These are phyloP conservation scores for Catocala nupta DNA, from an alignment of 2,888 invertebrate genomes.

Conservation along the genomic window DNA sequence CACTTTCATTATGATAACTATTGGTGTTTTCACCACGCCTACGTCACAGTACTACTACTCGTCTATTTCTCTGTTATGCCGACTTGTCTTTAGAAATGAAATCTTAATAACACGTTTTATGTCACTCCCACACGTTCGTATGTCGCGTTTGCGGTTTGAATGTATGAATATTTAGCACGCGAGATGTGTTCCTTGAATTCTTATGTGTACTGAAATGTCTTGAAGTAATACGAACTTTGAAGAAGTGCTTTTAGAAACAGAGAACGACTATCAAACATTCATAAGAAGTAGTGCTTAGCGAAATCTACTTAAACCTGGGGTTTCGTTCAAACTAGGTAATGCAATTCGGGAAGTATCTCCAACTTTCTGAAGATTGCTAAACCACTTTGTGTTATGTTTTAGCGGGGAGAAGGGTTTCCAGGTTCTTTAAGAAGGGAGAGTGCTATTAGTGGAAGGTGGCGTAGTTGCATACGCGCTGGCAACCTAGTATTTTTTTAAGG, in stretches of 20 bases:
- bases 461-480: too few species aligned
- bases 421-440: too few species aligned
- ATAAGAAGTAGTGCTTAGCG: too few species aligned
- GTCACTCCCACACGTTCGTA: constrained; percentile 62
- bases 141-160: constrained; percentile 46
- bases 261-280: too few species aligned
- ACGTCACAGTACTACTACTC: constrained; percentile 38
- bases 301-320: too few species aligned
- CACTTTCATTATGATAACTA: constrained; percentile 43
- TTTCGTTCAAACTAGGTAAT: too few species aligned
- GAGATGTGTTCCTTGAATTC: constrained; percentile 44
- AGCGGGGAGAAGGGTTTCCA: too few species aligned
- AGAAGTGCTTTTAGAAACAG: constrained; percentile 19
- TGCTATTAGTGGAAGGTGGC: too few species aligned
- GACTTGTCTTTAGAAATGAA: constrained; percentile 66
- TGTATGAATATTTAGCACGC: constrained; percentile 53
- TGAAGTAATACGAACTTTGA: constrained; percentile 41
- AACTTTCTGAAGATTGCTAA: too few species aligned
- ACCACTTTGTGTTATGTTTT: too few species aligned
- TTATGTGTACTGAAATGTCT: constrained; percentile 50
- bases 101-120: constrained; percentile 71
- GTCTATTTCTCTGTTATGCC: constrained; percentile 51
- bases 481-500: too few species aligned
- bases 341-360: too few species aligned
- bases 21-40: constrained; percentile 46